Percentiles rank a stretch among this genome's conserved stretches.
Conservation (phyloP, 2,797 vertebrate genomes). For the Pipistrellus nathusii region DNA sequence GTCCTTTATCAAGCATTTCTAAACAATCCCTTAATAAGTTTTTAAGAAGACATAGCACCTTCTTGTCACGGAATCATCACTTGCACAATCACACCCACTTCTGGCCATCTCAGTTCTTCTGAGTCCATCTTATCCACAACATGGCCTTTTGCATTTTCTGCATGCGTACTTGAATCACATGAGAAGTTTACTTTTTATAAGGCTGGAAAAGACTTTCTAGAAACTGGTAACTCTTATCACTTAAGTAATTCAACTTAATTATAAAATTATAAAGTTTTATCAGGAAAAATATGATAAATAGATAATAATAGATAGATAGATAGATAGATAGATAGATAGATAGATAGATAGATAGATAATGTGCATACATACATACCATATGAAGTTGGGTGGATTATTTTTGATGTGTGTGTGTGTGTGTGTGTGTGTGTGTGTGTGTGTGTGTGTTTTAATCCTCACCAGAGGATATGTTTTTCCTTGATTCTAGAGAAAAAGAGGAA, state of each 20-base stretch:
- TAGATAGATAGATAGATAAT: neutral
- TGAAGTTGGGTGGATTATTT: too few relatives aligned
- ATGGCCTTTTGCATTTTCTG: neutral
- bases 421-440: too few relatives aligned
- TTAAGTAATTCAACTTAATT: neutral
- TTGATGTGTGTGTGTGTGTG: too few relatives aligned
- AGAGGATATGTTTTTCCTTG: too few relatives aligned
- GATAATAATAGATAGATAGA: neutral
- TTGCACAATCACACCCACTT: neutral
- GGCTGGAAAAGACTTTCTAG: neutral
- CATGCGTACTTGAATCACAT: neutral
- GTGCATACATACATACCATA: neutral
- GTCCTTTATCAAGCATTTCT: neutral
- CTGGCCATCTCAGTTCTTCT: neutral
- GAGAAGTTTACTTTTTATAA: slow-evolving; percentile 12
- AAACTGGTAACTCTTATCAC: neutral
- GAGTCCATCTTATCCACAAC: neutral
- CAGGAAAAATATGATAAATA: neutral
- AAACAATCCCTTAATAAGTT: neutral
- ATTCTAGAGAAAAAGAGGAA: too few relatives aligned
- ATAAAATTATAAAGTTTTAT: neutral
- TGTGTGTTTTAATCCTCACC: too few relatives aligned
- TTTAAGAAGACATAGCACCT: neutral
- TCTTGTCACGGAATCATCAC: neutral
- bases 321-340: neutral